Evolutionary conservation across 2,113 vertebrate species (phyloP).

Genomic region (Xiphophorus couchianus): DNA sequence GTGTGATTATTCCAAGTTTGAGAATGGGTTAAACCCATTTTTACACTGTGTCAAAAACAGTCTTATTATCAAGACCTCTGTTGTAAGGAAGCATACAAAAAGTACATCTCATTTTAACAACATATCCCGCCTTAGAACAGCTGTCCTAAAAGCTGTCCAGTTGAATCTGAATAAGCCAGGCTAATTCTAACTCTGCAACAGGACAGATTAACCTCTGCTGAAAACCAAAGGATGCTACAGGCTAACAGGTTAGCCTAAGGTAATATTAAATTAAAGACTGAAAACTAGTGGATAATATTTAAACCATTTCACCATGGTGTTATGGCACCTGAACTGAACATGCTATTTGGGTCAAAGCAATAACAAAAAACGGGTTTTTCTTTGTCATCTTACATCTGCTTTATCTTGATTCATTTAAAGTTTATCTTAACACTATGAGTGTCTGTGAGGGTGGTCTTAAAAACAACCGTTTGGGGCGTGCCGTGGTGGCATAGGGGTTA

Average conservation of each 20-base stretch:
- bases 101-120: not conserved
- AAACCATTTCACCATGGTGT: slow-evolving; percentile 15
- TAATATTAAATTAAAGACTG: slow-evolving; percentile 6
- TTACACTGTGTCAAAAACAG: not conserved
- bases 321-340: slow-evolving; percentile 39
- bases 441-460: slow-evolving; percentile 36
- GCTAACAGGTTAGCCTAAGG: not conserved
- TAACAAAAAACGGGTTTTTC: not conserved
- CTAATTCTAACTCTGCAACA: not conserved
- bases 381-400: slow-evolving; percentile 21
- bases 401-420: slow-evolving; percentile 34
- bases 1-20: not conserved
- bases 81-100: not conserved
- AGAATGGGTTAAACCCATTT: not conserved
- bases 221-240: not conserved
- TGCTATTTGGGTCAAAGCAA: slow-evolving; percentile 45
- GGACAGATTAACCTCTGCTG: slow-evolving; percentile 3
- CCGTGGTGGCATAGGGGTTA: too few relatives aligned
- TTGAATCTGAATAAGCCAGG: not conserved
- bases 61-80: not conserved
- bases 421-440: slow-evolving; percentile 45
- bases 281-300: slow-evolving; percentile 15
- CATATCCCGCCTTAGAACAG: too few relatives aligned
- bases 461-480: not conserved
- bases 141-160: too few relatives aligned